Conservation (phyloP, 2,888 invertebrate species). For the Hipparchia semele region DNA sequence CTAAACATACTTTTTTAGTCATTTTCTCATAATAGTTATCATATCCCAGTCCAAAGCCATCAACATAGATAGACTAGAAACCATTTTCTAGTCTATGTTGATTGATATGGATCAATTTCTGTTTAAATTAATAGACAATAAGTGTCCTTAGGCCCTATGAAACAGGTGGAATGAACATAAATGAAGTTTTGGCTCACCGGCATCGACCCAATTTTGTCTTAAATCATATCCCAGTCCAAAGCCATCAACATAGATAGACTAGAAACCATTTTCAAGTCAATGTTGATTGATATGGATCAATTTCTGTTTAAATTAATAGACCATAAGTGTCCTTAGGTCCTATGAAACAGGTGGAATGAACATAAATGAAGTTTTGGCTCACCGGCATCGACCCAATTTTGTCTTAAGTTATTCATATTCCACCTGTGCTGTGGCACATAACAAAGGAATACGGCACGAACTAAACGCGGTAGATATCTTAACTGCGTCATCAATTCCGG, state of each 20-base stretch:
- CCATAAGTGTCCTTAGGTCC: neutral
- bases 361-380: neutral
- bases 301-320: neutral
- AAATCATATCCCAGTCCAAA: neutral
- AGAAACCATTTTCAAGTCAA: no score
- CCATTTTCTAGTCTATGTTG: no score
- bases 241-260: neutral
- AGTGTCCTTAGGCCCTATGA: neutral
- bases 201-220: neutral
- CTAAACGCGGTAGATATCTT: constrained; percentile 31
- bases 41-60: no score
- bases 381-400: neutral
- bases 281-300: no score
- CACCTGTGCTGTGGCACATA: constrained; percentile 7
- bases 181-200: neutral
- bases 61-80: no score
- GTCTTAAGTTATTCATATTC: constrained; percentile 18
- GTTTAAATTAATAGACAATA: no score
- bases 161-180: neutral
- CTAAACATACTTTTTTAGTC: no score
- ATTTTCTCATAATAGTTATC: no score
- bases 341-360: neutral
- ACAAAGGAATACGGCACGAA: constrained; percentile 4
- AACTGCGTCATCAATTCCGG: constrained; percentile 44
- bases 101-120: neutral